Evolutionary conservation across 2,113 vertebrate species (phyloP).

Genomic region (Microtus ochrogaster): DNA sequence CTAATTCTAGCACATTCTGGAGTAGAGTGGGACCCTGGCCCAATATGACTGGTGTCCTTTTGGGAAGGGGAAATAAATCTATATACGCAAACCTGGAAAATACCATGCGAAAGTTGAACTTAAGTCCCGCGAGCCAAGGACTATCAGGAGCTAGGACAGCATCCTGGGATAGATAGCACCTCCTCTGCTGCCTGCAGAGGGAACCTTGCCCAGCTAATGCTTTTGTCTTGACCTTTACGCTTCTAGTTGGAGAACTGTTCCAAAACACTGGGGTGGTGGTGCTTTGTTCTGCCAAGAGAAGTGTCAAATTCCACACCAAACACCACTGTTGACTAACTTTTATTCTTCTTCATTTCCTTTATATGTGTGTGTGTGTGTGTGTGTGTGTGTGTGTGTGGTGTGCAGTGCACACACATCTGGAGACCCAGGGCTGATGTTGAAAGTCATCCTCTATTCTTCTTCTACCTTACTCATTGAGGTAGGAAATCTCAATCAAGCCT

Average conservation of each 20-base stretch:
- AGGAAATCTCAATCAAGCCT: neutral
- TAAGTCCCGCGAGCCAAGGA: neutral
- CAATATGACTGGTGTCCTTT: neutral
- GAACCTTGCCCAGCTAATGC: neutral
- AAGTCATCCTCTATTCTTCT: neutral
- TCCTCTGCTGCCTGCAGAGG: neutral
- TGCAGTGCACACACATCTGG: neutral
- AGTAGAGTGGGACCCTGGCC: neutral
- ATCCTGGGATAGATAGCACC: neutral
- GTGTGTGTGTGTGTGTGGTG: neutral
- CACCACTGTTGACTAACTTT: neutral
- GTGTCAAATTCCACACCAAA: neutral
- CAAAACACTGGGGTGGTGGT: neutral
- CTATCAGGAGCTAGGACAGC: neutral
- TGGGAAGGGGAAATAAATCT: neutral
- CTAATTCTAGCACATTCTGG: neutral
- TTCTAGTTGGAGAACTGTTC: neutral
- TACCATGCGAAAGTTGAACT: neutral
- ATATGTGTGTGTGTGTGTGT: neutral
- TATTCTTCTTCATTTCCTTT: neutral
- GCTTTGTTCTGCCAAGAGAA: neutral
- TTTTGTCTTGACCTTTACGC: neutral
- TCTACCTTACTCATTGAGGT: neutral
- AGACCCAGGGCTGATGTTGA: neutral
- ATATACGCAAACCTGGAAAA: neutral